A percentile compares a stretch with the other conserved stretches of the same genome.
These are phyloP conservation scores for Embidobia sp. DNA, from an alignment of 2,888 invertebrate genomes.

Conservation along the genomic window DNA sequence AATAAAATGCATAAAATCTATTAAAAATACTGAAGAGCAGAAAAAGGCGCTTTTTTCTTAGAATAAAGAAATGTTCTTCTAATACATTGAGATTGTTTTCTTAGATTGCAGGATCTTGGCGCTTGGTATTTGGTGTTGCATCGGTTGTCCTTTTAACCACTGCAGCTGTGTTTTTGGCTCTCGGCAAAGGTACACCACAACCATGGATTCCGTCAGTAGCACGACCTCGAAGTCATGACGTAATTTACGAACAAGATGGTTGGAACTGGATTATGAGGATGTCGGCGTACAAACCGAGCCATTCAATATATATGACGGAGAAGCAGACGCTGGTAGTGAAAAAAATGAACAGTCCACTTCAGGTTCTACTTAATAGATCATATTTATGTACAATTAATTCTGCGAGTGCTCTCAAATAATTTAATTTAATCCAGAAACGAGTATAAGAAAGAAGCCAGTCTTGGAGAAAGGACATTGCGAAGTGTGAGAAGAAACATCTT, in stretches of 20 bases:
- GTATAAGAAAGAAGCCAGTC: no score
- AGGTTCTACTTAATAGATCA: constrained; percentile 29
- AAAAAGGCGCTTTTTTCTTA: no score
- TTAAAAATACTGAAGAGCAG: no score
- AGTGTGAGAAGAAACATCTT: no score
- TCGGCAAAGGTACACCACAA: constrained; percentile 84
- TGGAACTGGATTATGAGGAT: constrained; percentile 80
- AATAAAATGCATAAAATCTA: no score
- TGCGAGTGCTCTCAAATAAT: no score
- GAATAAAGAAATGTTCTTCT: no score
- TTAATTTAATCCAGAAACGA: no score
- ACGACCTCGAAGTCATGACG: constrained; percentile 78
- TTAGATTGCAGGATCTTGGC: constrained; percentile 84
- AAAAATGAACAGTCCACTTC: constrained; percentile 74
- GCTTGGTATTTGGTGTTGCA: constrained; percentile 84
- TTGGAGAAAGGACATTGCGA: no score
- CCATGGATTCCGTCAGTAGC: constrained; percentile 83
- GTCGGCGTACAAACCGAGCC: constrained; percentile 80
- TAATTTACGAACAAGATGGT: constrained; percentile 79
- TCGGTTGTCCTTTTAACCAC: constrained; percentile 84
- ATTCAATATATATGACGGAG: constrained; percentile 72
- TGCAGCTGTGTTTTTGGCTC: constrained; percentile 83
- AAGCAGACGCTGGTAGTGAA: constrained; percentile 72
- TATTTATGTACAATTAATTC: no score
- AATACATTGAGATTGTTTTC: constrained; percentile 21